Base-by-base conservation (phyloP, 2,113 vertebrate species). In the Tragelaphus buxtoni region DNA sequence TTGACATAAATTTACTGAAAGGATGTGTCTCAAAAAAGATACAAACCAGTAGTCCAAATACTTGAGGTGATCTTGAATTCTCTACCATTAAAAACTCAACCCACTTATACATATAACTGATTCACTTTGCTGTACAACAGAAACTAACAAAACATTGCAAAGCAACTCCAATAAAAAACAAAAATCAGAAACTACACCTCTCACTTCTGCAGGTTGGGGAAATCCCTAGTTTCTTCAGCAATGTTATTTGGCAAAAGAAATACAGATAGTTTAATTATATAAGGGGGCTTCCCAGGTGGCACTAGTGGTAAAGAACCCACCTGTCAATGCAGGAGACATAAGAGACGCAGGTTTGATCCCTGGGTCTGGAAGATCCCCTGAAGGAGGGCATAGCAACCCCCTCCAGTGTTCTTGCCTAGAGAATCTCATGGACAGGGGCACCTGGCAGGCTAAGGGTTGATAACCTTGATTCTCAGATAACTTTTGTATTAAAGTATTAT, bases 381-480 rank as follows among this genome's bases (percentile, higher is more conserved):
- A 1, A 42, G 35, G 35, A 72, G 35, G 35, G 20, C 2, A 24
- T 11, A 24, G 35, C 35, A 72, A 42, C 69, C 10, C 10, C n/a
- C 69, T 42, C 20, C 69, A 72, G 69, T 74, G 26, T 74, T 24
- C 35, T 13, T 74, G 69, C 35, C 22, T 74, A 22, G 35, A 74
- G 35, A 42, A 42, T 42, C 35, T 39, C 69, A 39, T 74, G 69
- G 35, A 42, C 10, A 74, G 22, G 26, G 69, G 69, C 35, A 42
- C 69, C 69, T 74, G 69, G 69, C 69, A 42, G 69, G 35, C 69
- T 74, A 42, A 86, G 84, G 53, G 53, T 10, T 35, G 83, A 90
- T 47, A 96, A 95, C 35, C 90, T 77, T 92, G 89, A 92, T 94
- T 56, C 87, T 94, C 79, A 83, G 82, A 88, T 69, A 88, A 96